phyloP scores from a whole-genome alignment of 92 coral and sea anemone species.

The Scolanthus callimorphus region DNA sequence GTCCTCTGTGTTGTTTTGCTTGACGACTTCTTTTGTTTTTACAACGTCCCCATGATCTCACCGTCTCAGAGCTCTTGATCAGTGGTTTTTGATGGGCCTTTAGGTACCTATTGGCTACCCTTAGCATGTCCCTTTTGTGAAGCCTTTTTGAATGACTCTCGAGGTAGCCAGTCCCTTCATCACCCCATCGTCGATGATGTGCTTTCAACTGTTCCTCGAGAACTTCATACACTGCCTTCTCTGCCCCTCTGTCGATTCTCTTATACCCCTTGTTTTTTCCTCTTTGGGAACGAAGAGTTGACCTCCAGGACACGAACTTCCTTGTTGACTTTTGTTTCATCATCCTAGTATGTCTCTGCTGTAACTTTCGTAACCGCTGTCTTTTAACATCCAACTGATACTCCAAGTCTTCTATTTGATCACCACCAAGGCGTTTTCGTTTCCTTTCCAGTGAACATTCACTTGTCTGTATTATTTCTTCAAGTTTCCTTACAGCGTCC shows the following conservation, averaged over 20 bases:
- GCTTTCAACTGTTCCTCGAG: slow-evolving; percentile 27
- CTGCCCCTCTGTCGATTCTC: slow-evolving; percentile 19
- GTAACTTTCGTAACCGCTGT: slow-evolving; percentile 12
- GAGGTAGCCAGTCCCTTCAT: slow-evolving; percentile 27
- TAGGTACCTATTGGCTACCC: slow-evolving; percentile 35
- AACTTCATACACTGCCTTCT: slow-evolving; percentile 15
- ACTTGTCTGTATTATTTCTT: slow-evolving; percentile 19
- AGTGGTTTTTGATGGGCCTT: background rate
- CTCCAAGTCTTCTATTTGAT: slow-evolving; percentile 23
- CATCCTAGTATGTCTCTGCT: slow-evolving; percentile 14
- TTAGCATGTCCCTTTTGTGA: slow-evolving; percentile 36
- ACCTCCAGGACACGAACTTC: slow-evolving; percentile 5
- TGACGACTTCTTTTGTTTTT: slow-evolving; percentile 10
- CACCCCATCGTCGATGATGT: slow-evolving; percentile 14
- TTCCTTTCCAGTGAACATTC: slow-evolving; percentile 10
- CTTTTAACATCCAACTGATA: slow-evolving; percentile 18
- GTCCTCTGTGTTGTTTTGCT: slow-evolving; percentile 22
- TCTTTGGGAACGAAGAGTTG: slow-evolving; percentile 15
- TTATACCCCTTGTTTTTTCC: slow-evolving; percentile 21
- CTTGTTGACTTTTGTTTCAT: slow-evolving; percentile 18
- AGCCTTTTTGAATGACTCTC: slow-evolving; percentile 23
- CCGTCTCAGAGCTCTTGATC: slow-evolving; percentile 29
- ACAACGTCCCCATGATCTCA: slow-evolving; percentile 30
- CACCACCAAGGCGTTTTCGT: slow-evolving; percentile 32
- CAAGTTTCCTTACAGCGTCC: slow-evolving; percentile 13